Conservation (phyloP, 2,797 vertebrate species). For the Channallabes apus region DNA sequence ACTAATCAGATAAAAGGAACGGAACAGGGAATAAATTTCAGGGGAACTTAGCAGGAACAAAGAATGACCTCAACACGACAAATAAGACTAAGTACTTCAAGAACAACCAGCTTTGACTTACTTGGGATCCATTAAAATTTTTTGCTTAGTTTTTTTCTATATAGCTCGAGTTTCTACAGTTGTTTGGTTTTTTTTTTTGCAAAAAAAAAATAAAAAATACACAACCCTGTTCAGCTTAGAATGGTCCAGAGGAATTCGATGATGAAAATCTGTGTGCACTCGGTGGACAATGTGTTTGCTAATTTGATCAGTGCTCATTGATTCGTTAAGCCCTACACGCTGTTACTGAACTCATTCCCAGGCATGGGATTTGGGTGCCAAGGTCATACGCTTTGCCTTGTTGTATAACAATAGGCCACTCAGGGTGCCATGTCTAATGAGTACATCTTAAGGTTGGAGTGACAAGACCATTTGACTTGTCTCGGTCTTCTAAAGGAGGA, state of each 20-base stretch:
- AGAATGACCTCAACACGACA: neutral
- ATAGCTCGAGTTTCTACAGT: neutral
- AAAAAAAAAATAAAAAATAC: neutral
- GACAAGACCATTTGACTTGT: constrained; percentile 33
- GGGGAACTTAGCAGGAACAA: neutral
- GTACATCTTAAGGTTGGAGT: neutral
- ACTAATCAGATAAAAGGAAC: neutral
- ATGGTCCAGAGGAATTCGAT: neutral
- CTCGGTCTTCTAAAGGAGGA: neutral
- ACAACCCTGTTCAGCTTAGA: neutral
- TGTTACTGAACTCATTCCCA: constrained; percentile 49
- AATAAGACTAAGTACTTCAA: neutral
- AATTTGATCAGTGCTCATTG: constrained; percentile 54
- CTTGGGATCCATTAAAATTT: neutral
- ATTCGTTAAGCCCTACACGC: constrained; percentile 46
- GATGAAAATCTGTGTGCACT: constrained; percentile 14
- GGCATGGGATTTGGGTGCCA: constrained; percentile 45
- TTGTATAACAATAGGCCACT: constrained; percentile 31
- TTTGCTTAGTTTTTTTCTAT: neutral
- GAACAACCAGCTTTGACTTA: neutral
- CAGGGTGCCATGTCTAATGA: constrained; percentile 33
- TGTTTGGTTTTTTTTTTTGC: too few relatives aligned
- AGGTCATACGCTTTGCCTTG: constrained; percentile 37
- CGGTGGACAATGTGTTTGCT: constrained; percentile 23
- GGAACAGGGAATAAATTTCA: neutral